Base-by-base conservation (phyloP, 2,113 vertebrate genomes). In the Daubentonia madagascariensis region DNA sequence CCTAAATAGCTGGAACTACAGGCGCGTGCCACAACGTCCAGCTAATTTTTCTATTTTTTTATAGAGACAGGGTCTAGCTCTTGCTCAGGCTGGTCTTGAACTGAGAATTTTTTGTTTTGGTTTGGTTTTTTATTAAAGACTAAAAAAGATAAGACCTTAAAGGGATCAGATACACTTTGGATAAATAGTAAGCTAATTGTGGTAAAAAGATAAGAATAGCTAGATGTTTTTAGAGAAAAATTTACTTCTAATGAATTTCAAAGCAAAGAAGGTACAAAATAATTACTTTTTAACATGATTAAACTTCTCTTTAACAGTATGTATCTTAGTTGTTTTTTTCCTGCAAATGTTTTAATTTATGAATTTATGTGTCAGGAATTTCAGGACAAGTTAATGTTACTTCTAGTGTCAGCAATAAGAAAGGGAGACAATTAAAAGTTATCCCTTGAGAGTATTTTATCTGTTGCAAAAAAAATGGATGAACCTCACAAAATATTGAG, bases 371-470 rank as follows among this genome's bases (percentile, higher is more conserved):
- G 4, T 59, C 80, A 50, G 8, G 37, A 76, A 94, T 92, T 88
- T 92, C 8, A 94, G 45, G 54, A 68, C 17, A 87, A 70, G 68
- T 35, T 68, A 54, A 85, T 63, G 32, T 87, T 85, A 61, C 37
- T 80, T 79, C 22, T 92, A 12, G 11, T 90, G 20, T 90, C 45
- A 94, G 25, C 61, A 92, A 1, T 80, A 85, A 91, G 40, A 67
- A 75, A 85, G n/a, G 45, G 9, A 91, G 37, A 76, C 48, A 94
- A 5, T 79, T 40, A 88, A 23, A 57, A 57, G 0, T 93, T 93
- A 80, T 13, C 22, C 54, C 37, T 90, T 91, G 32, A 92, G 45
- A 92, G 86, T 75, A 88, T 86, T 92, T 95, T 94, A 78, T 90
- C 25, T 91, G 48, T 91, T 73, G 13, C 22, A 9, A 48, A 68